These are phyloP conservation scores for Todiramphus saurophagus DNA, from an alignment of 2,113 vertebrate genomes.

Conservation along the genomic window DNA sequence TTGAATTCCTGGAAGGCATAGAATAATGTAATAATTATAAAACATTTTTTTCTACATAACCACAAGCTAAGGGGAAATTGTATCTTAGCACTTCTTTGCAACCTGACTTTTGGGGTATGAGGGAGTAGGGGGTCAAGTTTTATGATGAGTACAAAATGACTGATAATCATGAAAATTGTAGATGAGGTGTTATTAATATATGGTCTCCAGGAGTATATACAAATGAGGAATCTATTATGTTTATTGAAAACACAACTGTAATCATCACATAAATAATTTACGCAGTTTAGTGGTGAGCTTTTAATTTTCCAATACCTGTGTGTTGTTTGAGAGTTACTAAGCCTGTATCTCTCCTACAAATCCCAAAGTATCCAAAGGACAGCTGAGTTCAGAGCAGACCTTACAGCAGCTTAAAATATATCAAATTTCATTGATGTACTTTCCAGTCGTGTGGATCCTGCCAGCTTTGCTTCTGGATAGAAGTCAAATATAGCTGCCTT, in stretches of 20 bases:
- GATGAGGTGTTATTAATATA: neutral
- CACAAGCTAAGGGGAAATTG: neutral
- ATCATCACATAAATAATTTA: neutral
- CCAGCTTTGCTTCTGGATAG: neutral
- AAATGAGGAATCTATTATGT: neutral
- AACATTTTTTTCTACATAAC: neutral
- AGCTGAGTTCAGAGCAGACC: neutral
- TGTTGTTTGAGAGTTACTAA: neutral
- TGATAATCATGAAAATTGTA: neutral
- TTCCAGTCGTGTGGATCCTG: constrained; percentile 9
- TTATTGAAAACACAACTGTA: neutral
- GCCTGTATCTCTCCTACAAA: neutral
- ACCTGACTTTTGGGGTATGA: neutral
- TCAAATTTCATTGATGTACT: constrained; percentile 29
- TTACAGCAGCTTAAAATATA: constrained; percentile 26
- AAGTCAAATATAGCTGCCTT: constrained; percentile 2
- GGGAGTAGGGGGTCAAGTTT: neutral
- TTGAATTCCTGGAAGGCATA: neutral
- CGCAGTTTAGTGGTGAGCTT: neutral
- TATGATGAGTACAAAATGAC: neutral
- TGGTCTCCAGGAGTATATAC: neutral
- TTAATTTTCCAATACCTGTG: neutral
- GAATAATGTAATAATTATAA: neutral
- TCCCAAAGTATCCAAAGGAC: neutral
- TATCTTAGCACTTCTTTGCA: neutral